Base-by-base conservation (phyloP, 2,888 invertebrate genomes). In the Drosophila meridiana region DNA sequence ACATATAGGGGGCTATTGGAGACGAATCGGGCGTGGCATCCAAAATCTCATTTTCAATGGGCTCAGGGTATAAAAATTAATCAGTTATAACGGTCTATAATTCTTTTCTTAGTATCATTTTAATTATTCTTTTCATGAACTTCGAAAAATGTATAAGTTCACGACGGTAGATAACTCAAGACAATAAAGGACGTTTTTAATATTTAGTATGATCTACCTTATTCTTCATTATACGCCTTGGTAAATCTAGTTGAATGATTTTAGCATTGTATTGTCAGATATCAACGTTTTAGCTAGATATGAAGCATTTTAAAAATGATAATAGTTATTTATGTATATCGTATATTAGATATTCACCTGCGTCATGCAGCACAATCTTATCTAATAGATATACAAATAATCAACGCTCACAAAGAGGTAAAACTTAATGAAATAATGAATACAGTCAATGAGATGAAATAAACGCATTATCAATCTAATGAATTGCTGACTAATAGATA, bases 321-420 rank as follows among this genome's bases (percentile, higher is more conserved):
- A 38, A 38, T 38, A 4, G 13, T 6, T 26, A 36, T 53, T 2
- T 13, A 53, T 26, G 8, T 32, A n/a, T 20, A 26, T 47, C 3
- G 34, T n/a, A 50, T 7, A 14, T 28, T 28, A 20, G 34, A 52
- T 36, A 52, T 14, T 5, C 2, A 30, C 8, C 14, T 20, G 8
- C 68, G 68, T 67, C 45, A 67, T 11, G 14, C 7, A 28, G 32
- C 20, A 4, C 36, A 42, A 57, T 50, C 68, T 57, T 57, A 68
- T 68, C 68, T n/a, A 9, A 20, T 30, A 20, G 26, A 66, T 66
- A 66, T 30, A 14, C 26, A 30, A 26, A 20, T 55, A 48, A 43
- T 43, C 43, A 13, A 14, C 5, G 40, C 14, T 11, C 42, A 36
- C 34, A 42, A 62, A 26, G 2, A 32, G 48, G 55, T 67, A 65